phyloP scores from a whole-genome alignment of 1,140 invertebrate species.

The Anoplolepis gracilipes region DNA sequence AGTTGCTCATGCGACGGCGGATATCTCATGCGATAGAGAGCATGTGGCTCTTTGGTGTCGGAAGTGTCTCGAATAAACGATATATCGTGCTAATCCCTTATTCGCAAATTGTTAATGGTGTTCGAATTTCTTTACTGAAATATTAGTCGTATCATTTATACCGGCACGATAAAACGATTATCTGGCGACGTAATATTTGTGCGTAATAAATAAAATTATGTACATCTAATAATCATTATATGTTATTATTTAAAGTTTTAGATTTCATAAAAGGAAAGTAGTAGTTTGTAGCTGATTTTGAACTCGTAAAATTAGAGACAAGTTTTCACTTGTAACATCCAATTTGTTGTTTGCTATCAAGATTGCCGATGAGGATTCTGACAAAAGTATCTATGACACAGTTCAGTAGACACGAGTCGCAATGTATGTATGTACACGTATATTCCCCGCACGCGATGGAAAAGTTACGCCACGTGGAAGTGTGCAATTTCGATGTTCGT shows the following conservation, averaged over 20 bases:
- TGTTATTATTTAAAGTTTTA: background rate
- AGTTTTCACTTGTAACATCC: background rate
- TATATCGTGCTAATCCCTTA: conserved; percentile 25
- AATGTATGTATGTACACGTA: too few species aligned
- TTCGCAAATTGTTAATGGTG: conserved; percentile 7
- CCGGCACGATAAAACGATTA: background rate
- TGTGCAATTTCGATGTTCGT: conserved; percentile 56
- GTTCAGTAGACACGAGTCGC: background rate
- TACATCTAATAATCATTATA: background rate
- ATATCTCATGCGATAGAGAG: background rate
- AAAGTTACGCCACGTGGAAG: conserved; percentile 48
- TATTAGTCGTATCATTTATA: background rate
- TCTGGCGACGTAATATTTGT: background rate
- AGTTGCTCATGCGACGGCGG: conserved; percentile 8
- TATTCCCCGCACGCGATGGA: background rate
- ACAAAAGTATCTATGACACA: conserved; percentile 38
- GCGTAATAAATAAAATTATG: background rate
- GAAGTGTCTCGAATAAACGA: conserved; percentile 28
- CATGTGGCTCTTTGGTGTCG: conserved; percentile 25
- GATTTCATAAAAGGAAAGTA: too few species aligned
- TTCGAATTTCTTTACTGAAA: background rate
- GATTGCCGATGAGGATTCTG: conserved; percentile 3
- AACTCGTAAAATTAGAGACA: background rate
- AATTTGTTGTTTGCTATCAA: conserved; percentile 1
- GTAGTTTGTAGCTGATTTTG: background rate